These are phyloP conservation scores for Incurvaria masculella DNA, from an alignment of 2,888 invertebrate genomes.

Conservation along the genomic window DNA sequence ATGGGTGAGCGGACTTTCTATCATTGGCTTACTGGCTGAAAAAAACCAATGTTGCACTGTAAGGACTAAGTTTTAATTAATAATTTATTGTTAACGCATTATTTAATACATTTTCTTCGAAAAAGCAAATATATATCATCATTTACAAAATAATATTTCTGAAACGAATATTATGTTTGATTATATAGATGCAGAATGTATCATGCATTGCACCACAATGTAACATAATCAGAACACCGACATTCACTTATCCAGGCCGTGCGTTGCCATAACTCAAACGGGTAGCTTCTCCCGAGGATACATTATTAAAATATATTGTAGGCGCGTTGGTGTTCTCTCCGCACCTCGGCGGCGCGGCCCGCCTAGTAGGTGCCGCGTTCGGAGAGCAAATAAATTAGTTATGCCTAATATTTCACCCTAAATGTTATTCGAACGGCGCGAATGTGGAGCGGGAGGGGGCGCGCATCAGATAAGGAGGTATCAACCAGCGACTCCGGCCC, in stretches of 20 bases:
- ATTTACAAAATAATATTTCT: too few relatives aligned
- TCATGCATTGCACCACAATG: too few relatives aligned
- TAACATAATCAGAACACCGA: background rate
- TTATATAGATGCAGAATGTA: too few relatives aligned
- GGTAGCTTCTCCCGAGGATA: slow-evolving; percentile 35
- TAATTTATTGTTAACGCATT: too few relatives aligned
- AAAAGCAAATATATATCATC: too few relatives aligned
- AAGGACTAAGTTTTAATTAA: too few relatives aligned
- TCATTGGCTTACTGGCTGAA: too few relatives aligned
- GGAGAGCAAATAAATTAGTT: slow-evolving; percentile 45
- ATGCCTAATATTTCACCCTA: slow-evolving; percentile 49
- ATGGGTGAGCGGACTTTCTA: too few relatives aligned
- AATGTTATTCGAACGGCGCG: slow-evolving; percentile 37
- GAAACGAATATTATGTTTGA: too few relatives aligned
- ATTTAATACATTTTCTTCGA: too few relatives aligned
- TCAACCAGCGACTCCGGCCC: slow-evolving; percentile 27
- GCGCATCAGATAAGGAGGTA: slow-evolving; percentile 40
- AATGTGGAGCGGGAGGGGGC: slow-evolving; percentile 38
- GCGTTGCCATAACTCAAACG: background rate
- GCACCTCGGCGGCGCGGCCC: slow-evolving; percentile 22
- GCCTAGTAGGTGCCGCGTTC: slow-evolving; percentile 17
- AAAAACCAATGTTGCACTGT: too few relatives aligned
- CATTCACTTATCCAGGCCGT: background rate
- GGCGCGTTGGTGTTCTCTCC: slow-evolving; percentile 34
- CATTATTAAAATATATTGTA: slow-evolving; percentile 54